Base-by-base conservation (phyloP, 53 echinoderm and acorn worm species). In the Temnopleurus reevesii region DNA sequence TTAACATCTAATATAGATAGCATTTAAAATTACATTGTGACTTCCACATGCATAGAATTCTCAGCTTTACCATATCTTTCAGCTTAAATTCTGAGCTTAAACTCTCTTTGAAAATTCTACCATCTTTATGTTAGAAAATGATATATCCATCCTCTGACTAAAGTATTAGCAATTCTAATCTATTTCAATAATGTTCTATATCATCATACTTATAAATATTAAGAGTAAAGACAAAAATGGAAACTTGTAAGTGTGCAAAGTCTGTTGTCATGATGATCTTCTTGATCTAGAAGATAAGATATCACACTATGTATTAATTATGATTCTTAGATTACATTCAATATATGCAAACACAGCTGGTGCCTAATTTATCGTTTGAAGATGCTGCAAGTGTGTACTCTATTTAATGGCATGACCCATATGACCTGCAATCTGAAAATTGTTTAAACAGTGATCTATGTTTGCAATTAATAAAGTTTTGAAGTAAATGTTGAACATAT, bases 261-360 rank as follows among this genome's bases (percentile, higher is more conserved):
- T 71, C 71, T 71, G 8, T 71, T 18, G 36, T 66, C 71, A n/a
- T 71, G 1, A 38, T 71, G 41, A 43, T 41, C 71, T 41, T 41
- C 15, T 8, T 38, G 71, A 38, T 71, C 19, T 2, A 5, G 21
- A 7, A 71, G 36, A 71, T 71, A 71, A n/a, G n/a, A 41, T 41
- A 41, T 31, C 41, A n/a, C 21, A 63, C 38, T 38, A 38, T 15
- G 63, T 31, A 71, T 38, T 71, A 34, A n/a, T 66, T 19, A 66
- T 71, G 21, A 38, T 71, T 36, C 41, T 27, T 49, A n/a, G 8
- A 31, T 36, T 41, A 71, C 41, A 41, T 41, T 38, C 27, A 34
- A 12, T 71, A 35, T 34, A 71, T 71, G 43, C 41, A 71, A 71
- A 71, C 71, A 71, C 71, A 71, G 71, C 71, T 71, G 71, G 71